phyloP scores from a whole-genome alignment of 2,113 vertebrate species.

The Mohoua ochrocephala region DNA sequence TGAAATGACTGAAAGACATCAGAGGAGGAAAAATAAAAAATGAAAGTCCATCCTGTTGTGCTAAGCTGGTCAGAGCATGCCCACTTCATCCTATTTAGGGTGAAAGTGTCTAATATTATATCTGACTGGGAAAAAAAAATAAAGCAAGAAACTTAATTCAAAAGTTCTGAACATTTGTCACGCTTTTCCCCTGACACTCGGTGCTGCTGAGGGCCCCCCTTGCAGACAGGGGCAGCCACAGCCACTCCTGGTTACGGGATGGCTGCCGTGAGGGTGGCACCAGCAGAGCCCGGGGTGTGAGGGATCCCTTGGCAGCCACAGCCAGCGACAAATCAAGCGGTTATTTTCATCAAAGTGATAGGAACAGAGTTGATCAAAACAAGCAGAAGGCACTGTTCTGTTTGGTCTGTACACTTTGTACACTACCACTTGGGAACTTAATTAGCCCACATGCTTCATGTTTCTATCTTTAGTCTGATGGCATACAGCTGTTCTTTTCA shows the following conservation, averaged over 20 bases:
- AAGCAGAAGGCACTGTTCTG: conserved; percentile 35
- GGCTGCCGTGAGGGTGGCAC: background rate
- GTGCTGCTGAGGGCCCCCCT: background rate
- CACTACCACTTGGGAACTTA: conserved; percentile 26
- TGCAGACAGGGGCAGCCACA: background rate
- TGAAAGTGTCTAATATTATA: background rate
- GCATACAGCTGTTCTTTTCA: conserved; percentile 24
- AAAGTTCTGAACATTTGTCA: background rate
- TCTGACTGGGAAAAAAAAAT: background rate
- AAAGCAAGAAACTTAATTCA: background rate
- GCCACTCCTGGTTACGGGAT: background rate
- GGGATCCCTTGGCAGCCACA: background rate
- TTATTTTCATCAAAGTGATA: conserved; percentile 15
- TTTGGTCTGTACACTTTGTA: conserved; percentile 23
- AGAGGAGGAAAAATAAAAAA: background rate
- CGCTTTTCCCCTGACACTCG: rapidly evolving
- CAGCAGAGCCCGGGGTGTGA: rapidly evolving
- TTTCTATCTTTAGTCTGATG: conserved; percentile 45
- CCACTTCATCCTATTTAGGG: background rate
- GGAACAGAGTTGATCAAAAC: conserved; percentile 27
- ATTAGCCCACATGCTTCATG: conserved; percentile 2
- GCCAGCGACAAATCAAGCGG: background rate
- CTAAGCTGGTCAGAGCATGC: background rate
- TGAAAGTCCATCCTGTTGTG: background rate
- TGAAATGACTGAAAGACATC: background rate